A percentile compares a stretch with the other conserved stretches of the same genome.
Evolutionary conservation across 1,140 invertebrate species (phyloP).

Genomic region (Leptestheria dahalacensis): DNA sequence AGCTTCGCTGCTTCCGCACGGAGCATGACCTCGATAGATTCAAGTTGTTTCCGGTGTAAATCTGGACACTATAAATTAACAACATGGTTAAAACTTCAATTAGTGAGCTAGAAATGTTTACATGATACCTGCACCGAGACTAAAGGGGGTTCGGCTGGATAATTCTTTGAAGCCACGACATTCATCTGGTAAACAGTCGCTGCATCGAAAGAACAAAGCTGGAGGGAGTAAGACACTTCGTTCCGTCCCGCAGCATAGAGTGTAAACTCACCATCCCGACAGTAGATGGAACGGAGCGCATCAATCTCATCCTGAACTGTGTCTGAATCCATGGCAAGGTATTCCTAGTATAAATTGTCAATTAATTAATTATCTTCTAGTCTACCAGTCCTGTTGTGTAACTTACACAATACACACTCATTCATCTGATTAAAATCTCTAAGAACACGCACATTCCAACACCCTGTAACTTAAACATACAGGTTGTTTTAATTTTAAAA

Average conservation of each 20-base stretch:
- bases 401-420: no score
- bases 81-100: no score
- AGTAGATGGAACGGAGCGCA: conserved; percentile 7
- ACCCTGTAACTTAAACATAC: no score
- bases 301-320: conserved; percentile 5
- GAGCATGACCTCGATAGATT: not conserved
- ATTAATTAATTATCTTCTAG: no score
- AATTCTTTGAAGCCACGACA: not conserved
- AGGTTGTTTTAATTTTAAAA: no score
- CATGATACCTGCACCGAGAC: conserved; percentile 4
- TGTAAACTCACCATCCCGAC: not conserved
- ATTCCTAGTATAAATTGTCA: not conserved
- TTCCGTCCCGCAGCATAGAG: not conserved
- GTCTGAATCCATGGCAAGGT: not conserved
- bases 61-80: not conserved
- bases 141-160: not conserved
- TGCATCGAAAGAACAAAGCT: not conserved
- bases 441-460: no score
- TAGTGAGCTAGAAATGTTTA: no score
- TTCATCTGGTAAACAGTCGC: no score
- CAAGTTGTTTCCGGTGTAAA: not conserved
- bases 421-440: no score
- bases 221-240: not conserved
- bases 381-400: no score
- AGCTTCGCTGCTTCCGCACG: not conserved